Evolutionary conservation across 2,797 vertebrate genomes (phyloP), one percentile per base, ranked within the genome.

Genomic region (Mastacembelus armatus): DNA sequence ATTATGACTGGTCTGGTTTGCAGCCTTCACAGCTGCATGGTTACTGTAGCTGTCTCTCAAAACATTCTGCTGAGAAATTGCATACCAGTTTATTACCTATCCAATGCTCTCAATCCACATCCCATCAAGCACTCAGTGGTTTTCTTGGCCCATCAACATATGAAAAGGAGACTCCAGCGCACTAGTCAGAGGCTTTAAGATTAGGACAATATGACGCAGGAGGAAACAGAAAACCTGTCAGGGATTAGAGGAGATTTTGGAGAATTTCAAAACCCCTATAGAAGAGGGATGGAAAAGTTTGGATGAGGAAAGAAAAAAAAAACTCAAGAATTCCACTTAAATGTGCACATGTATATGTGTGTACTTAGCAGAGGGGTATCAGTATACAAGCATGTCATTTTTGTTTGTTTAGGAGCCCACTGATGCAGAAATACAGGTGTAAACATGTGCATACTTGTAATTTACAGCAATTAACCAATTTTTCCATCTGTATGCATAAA

Each of bases 181-280:
- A 72, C 56, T 36, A 10, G 54, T 40, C 54, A 60, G 74, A 72
- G 62, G 71, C 72, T 72, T 74, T 74, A 40, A 74, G 80, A 86
- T 83, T 67, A 78, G 68, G 54, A 74, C 72, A 73, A 80, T 74
- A 54, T 51, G 58, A 70, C 7, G 58, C 61, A 62, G 19, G 45
- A 18, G 44, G 60, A 72, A 50, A 71, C 38, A 39, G 24, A 62
- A 80, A 84, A 80, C 69, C 55, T 77, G 54, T 51, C 68, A 59
- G 52, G 71, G 80, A 84, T 85, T 83, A 81, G 35, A 57, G 36
- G 71, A 77, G 66, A 83, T 83, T 85, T 74, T 27, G n/a, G 22
- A 72, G 55, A 71, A 67, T 73, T 80, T 68, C 38, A 47, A 35
- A 51, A 71, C 65, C 16, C 10, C 10, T 36, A 32, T 27, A 27